Base-by-base conservation (phyloP, 2,113 vertebrate species). In the Nymphicus hollandicus region DNA sequence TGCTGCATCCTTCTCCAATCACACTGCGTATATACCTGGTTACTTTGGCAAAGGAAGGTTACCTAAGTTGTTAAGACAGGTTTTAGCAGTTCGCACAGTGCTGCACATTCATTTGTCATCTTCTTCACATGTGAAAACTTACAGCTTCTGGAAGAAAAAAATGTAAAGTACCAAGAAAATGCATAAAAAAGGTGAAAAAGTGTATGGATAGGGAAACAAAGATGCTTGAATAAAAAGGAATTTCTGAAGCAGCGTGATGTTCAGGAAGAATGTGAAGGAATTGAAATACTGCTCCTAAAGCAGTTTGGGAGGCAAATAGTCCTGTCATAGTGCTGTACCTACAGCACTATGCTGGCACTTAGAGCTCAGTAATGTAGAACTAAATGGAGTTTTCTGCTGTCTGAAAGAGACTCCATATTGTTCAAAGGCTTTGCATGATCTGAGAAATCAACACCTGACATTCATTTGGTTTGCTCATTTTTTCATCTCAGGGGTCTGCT, bases 11-110 rank as follows among this genome's bases (percentile, higher is more conserved):
- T 43, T 60, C 20, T 68, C 47, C 47, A 50, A 71, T 65, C 52
- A n/a, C 43, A 12, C 2, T 84, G 27, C 43, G 79, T 50, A 64
- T 68, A 68, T 56, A 80, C 39, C 47, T 88, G 33, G 10, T 35
- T 84, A 47, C 13, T 78, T 56, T 84, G 52, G n/a, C 41, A 88
- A 92, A 78, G 16, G n/a, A 84, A 92, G 76, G 46, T 88, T 47
- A 65, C n/a, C 22, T 37, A 39, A 81, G 46, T 52, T 10, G 2
- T 69, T 66, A 53, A 46, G 46, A 29, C 17, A 47, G 20, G 11
- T 73, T 89, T 89, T 47, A 81, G 11, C 31, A 27, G 56, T 77
- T 89, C 47, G 7, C 17, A 64, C 6, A 46, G 29, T 49, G 11
- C 25, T 86, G 31, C 31, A 78, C 10, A 29, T 69, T 64, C 8